Evolutionary conservation across 2,113 vertebrate genomes (phyloP), one percentile per base, ranked within the genome.

Genomic region (Chrysochloris asiatica): DNA sequence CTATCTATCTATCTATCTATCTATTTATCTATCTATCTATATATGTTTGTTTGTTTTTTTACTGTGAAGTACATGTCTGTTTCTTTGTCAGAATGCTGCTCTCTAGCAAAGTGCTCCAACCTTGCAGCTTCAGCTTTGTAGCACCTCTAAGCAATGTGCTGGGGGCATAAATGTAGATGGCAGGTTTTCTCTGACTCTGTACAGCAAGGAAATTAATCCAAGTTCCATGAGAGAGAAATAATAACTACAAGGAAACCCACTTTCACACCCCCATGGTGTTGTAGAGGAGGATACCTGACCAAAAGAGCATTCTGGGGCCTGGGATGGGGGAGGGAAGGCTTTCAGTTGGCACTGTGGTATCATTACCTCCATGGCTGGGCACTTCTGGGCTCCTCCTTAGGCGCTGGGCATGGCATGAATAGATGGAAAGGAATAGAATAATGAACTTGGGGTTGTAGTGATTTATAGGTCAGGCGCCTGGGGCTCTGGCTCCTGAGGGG

Each of bases 391-490:
- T 52, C 75, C 85, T 78, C 75, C 41, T 86, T 92, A 59, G 72
- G 73, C 16, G 2, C 90, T 76, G 38, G 77, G 86, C 77, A 92
- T 56, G 59, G 36, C 75, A 61, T 16, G 7, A 93, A 92, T 61
- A 88, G 80, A 77, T 28, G 33, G 16, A 83, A 90, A 95, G 71
- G 38, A 79, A 83, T 81, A 67, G 41, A 78, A 83, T 87, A 92
- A 88, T 93, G 89, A 92, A 94, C 88, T 95, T 61, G 75, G 76
- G 71, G 77, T 83, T 84, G 54, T 2, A 2, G 85, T 93, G 88
- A 96, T 96, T 95, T 95, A 95, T 95, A 89, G 93, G 84, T 86
- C 84, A 87, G 86, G 93, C 69, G 82, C 52, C 82, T 67, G 54
- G 82, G 94, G 90, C 94, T 94, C 91, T 90, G 90, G 92, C 85